Base-by-base conservation (phyloP, 2,797 vertebrate species). In the Lacerta viridis region DNA sequence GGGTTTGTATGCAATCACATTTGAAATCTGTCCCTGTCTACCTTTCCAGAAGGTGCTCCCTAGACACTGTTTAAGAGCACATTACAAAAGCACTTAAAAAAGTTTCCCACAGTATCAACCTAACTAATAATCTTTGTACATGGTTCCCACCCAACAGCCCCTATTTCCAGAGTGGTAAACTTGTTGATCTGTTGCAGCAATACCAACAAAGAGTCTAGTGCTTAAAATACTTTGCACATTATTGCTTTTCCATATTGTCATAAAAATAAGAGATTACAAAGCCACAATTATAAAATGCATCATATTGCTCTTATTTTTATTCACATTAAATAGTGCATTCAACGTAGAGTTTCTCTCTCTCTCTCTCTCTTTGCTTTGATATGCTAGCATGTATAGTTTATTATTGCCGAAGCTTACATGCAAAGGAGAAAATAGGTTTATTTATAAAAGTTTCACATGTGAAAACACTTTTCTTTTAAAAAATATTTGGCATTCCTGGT, bases 381-480 rank as follows among this genome's bases (percentile, higher is more conserved):
- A 25, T 64, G 2, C 29, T 80, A 5, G 64, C 25, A 84, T 68
- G 15, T 36, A 9, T 76, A 41, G 43, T 50, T 11, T 78, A 41
- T 72, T 64, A 61, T 72, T 72, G 8, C 4, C 23, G 41, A 39
- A 80, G 5, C 8, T 33, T 80, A n/a, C 23, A 55, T 15, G 50
- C 50, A 64, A 29, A 4, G 61, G 6, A 78, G 27, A 43, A 11
- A 87, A 82, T 82, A 18, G 4, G 68, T 84, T 59, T 61, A 10
- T 50, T 80, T 15, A 82, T 82, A 33, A 5, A 43, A 18, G n/a
- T 25, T 8, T 80, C 27, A 85, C 80, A 27, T 3, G 7, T 87
- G 5, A 25, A 88, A 74, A 8, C 17, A 61, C 18, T 9, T 89
- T 80, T 64, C 13, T 50, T 74, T 78, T 89, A 75, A 68, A 46